Evolutionary conservation across 2,113 vertebrate species (phyloP).

Genomic region (Burhinus oedicnemus): DNA sequence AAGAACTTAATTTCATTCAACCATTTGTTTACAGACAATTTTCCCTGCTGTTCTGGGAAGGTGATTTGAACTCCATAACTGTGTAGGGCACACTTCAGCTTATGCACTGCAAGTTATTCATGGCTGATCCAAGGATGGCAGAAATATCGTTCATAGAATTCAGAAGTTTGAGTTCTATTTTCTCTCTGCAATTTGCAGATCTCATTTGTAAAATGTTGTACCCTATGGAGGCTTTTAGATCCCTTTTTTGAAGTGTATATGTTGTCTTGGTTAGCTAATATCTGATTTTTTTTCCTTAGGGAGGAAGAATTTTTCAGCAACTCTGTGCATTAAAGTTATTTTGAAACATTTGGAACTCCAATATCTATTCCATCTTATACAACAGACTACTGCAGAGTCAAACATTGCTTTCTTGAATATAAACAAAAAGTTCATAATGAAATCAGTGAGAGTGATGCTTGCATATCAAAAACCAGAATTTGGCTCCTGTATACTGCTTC

Average conservation of each 20-base stretch:
- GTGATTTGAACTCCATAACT: accelerated
- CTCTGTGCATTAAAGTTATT: neutral
- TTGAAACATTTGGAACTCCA: neutral
- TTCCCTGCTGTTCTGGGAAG: neutral
- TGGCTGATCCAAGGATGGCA: neutral
- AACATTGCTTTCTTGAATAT: neutral
- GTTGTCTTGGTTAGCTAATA: neutral
- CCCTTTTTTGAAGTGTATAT: neutral
- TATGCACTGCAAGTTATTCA: neutral
- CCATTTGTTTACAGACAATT: neutral
- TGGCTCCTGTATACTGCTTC: neutral
- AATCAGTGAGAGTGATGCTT: conserved; percentile 20
- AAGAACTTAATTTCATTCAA: neutral
- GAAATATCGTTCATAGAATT: neutral
- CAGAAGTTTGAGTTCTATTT: neutral
- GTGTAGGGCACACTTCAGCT: neutral
- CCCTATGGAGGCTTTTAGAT: neutral
- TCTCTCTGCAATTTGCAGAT: neutral
- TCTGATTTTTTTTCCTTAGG: neutral
- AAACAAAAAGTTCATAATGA: neutral
- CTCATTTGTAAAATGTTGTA: neutral
- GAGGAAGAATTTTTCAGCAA: neutral
- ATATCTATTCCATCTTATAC: neutral
- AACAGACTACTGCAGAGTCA: neutral
- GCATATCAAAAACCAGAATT: accelerated